Base-by-base conservation (phyloP, 2,797 vertebrate genomes). In the Periophthalmus magnuspinnatus region DNA sequence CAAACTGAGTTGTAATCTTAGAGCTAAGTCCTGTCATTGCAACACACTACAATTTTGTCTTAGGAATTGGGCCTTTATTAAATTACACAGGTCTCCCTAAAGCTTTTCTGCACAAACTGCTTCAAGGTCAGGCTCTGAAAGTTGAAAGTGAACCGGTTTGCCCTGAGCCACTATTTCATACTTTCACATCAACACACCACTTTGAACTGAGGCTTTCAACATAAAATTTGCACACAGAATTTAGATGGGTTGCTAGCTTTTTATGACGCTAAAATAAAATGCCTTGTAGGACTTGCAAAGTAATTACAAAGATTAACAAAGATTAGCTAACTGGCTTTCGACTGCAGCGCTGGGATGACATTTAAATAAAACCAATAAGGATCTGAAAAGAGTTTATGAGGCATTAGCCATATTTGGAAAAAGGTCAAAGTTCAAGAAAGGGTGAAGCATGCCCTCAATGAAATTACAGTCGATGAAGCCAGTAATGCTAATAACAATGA, bases 151-250 rank as follows among this genome's bases (percentile, higher is more conserved):
- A 50, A 50, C 16, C 13, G 16, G 24, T 65, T 61, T 33, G 22
- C 45, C 63, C 11, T 32, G 10, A 69, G 54, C 38, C n/a, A 28
- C 56, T 32, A 47, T 64, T 64, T 55, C 34, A 52, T 52, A 65
- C 62, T 60, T 60, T 60, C 58, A 50, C 38, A 63, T 47, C 61
- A 41, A 63, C 36, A 48, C 36, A 24, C 48, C 61, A 64, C 63
- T 65, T 65, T 65, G 63, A 65, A 65, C 63, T 52, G 28, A 50
- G 63, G 16, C 63, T 65, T 64, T 64, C 14, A 64, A 32, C 62
- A 34, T 33, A 19, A 34, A 16, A 64, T 32, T 64, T 64, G 24
- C 45, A 19, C 45, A 11, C 17, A 33, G 63, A 65, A 65, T 65
- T 33, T 50, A 5, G 28, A 65, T 65, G 47, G 17, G 63, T n/a